Evolutionary conservation across 2,888 invertebrate genomes (phyloP), one percentile per base, ranked within the genome.

Genomic region (Pandemis cinnamomeana): DNA sequence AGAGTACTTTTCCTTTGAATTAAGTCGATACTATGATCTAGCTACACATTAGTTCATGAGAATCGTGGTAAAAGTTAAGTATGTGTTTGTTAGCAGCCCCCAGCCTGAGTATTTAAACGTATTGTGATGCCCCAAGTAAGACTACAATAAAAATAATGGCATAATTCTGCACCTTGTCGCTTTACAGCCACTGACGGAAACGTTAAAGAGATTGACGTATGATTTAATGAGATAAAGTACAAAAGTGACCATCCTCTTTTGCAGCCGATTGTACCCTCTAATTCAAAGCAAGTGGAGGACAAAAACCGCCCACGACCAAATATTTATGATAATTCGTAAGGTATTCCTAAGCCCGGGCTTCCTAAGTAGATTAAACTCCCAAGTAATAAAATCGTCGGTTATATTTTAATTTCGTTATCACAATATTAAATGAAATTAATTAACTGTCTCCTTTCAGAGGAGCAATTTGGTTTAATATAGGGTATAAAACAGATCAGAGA

Each of bases 371-470:
- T 73, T 70, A 70, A 72, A 73, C 69, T 66, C 27, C n/a, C 46
- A 73, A 70, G 73, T 70, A 61, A 70, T 70, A 66, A 70, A 70
- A 70, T 70, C 58, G 20, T 41, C 53, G 13, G 70, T 62, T 41
- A 70, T 70, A 73, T 69, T 69, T 72, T 64, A 69, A 73, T 73
- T 44, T 27, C 58, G 64, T 27, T 51, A 64, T 69, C 58, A 42
- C 27, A 68, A 72, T 60, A 66, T 69, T 60, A 58, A 73, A 69
- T 69, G n/a, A 58, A 66, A 73, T 69, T 60, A 69, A 60, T 64
- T 60, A 69, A 60, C 64, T 66, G 48, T 64, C 48, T 58, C 58
- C 72, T 73, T 69, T 60, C 71, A 72, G 41, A 6, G 55, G 20
- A 60, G 72, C 68, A 11, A 53, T 72, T 63, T 46, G 55, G 64